These are phyloP conservation scores for Luscinia luscinia DNA, from an alignment of 2,797 vertebrate species.

Conservation along the genomic window DNA sequence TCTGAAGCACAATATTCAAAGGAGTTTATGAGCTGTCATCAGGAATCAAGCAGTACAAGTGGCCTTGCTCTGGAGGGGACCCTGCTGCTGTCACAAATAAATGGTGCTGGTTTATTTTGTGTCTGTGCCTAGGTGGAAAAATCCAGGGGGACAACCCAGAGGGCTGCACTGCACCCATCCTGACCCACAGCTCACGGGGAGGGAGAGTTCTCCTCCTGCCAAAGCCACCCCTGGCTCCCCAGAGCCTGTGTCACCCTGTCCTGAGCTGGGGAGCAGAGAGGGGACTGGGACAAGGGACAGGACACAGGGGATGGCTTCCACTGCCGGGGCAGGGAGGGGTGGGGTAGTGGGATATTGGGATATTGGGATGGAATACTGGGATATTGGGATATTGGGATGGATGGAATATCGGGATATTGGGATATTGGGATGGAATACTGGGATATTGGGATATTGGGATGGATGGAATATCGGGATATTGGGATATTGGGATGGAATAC, in stretches of 20 bases:
- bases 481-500: background rate
- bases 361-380: background rate
- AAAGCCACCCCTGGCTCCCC: background rate
- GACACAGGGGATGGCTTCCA: background rate
- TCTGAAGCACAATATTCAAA: rapidly evolving
- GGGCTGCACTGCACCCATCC: background rate
- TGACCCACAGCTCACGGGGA: rapidly evolving
- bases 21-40: background rate
- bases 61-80: background rate
- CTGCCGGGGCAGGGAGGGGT: background rate
- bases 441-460: background rate
- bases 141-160: rapidly evolving
- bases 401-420: background rate
- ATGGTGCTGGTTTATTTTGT: background rate
- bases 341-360: background rate
- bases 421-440: background rate
- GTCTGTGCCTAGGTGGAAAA: background rate
- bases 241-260: background rate
- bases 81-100: background rate
- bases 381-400: background rate
- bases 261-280: background rate
- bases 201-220: background rate
- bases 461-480: too few relatives aligned
- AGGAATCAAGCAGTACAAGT: background rate
- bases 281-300: background rate